Conservation (phyloP, 2,113 vertebrate species). For the Procavia capensis region DNA sequence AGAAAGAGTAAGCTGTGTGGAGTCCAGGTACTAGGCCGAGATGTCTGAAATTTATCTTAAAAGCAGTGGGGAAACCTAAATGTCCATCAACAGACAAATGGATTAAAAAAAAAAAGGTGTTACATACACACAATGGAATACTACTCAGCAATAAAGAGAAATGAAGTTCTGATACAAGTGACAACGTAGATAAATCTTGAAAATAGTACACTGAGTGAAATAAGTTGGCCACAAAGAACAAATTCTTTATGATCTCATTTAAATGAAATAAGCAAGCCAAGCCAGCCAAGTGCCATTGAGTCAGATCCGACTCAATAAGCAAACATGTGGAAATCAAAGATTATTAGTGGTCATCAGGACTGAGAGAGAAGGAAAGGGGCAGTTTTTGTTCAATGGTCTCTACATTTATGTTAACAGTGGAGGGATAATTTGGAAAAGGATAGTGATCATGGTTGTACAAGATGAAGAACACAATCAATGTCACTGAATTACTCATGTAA, state of each 20-base stretch:
- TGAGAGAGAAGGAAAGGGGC: neutral
- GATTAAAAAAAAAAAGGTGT: no score
- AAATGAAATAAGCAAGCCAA: neutral
- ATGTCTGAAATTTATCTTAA: neutral
- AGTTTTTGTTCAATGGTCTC: neutral
- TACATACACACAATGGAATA: no score
- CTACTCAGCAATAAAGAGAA: neutral
- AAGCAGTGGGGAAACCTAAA: neutral
- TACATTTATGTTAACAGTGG: neutral
- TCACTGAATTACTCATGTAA: neutral
- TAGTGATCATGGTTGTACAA: neutral
- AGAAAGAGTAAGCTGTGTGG: neutral
- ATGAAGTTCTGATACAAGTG: neutral
- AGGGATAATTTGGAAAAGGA: neutral
- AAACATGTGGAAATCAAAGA: neutral
- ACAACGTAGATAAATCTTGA: neutral
- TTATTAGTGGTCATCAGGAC: neutral
- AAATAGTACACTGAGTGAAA: neutral
- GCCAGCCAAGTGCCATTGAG: no score
- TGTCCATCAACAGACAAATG: no score
- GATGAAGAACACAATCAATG: neutral
- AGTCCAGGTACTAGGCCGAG: neutral
- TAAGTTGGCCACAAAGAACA: neutral
- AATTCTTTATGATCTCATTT: neutral
- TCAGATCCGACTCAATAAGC: no score